A percentile compares a stretch with the other conserved stretches of the same genome.
Evolutionary conservation across 2,113 vertebrate species (phyloP).

Genomic region (Tringa solitaria): DNA sequence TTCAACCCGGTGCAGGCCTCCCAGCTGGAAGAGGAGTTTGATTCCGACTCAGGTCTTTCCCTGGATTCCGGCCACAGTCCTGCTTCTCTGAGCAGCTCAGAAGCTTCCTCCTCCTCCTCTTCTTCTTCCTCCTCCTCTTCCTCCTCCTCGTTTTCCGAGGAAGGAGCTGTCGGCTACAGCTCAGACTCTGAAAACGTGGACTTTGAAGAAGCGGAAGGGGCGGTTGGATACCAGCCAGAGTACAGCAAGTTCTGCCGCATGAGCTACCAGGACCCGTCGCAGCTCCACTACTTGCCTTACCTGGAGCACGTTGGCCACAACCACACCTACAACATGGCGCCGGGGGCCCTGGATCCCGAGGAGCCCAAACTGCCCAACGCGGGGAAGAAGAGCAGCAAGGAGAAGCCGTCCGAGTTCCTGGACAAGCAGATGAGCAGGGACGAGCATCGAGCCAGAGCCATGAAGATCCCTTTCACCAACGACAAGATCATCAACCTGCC

Average conservation of each 20-base stretch:
- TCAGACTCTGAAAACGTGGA: slow-evolving; percentile 91
- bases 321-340: slow-evolving; percentile 95
- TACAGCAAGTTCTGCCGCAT: slow-evolving; percentile 97
- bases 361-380: slow-evolving; percentile 71
- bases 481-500: slow-evolving; percentile 98
- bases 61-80: slow-evolving; percentile 96
- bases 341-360: slow-evolving; percentile 69
- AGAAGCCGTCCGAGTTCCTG: slow-evolving; percentile 83
- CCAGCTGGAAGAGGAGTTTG: slow-evolving; percentile 92
- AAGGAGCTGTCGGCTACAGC: slow-evolving; percentile 96
- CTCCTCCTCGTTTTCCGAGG: slow-evolving; percentile 90
- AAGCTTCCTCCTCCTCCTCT: slow-evolving; percentile 82
- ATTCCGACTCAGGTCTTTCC: slow-evolving; percentile 96
- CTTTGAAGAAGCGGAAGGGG: slow-evolving; percentile 87
- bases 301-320: slow-evolving; percentile 93
- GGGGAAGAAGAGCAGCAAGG: slow-evolving; percentile 81
- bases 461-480: slow-evolving; percentile 99
- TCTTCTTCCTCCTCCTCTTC: slow-evolving; percentile 80
- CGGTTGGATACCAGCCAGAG: slow-evolving; percentile 91
- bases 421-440: slow-evolving; percentile 95
- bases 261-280: slow-evolving; percentile 94
- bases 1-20: slow-evolving; percentile 95
- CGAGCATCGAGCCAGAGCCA: slow-evolving; percentile 90
- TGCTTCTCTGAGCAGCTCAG: slow-evolving; percentile 93
- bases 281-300: slow-evolving; percentile 89